Conservation (phyloP, 1,140 invertebrate species). For the Araneus ventricosus region DNA sequence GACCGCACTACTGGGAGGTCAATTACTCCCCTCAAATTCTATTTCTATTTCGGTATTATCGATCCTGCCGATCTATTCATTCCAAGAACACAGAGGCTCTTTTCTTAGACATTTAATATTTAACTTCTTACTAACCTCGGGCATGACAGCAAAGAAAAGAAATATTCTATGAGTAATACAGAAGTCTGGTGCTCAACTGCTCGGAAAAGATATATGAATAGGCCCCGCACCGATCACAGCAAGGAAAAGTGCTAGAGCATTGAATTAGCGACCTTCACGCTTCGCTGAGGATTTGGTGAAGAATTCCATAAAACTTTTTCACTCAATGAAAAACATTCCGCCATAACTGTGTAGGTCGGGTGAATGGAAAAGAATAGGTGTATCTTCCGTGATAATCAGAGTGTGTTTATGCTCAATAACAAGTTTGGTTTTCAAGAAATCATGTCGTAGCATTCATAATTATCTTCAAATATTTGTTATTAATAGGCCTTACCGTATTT, state of each 20-base stretch:
- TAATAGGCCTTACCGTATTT: too few species aligned
- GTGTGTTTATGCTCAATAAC: neutral
- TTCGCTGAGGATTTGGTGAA: neutral
- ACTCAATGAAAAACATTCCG: neutral
- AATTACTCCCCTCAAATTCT: constrained; percentile 42
- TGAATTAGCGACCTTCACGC: constrained; percentile 30
- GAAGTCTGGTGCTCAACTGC: neutral
- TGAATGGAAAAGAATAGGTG: neutral
- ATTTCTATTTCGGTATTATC: constrained; percentile 42
- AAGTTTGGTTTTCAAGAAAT: neutral
- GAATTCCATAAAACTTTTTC: constrained; percentile 17
- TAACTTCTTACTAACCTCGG: constrained; percentile 40
- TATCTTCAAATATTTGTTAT: too few species aligned
- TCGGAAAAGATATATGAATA: constrained; percentile 48
- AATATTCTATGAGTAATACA: neutral
- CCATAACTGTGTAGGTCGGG: neutral
- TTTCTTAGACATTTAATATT: constrained; percentile 40
- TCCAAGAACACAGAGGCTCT: constrained; percentile 7
- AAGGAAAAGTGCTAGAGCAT: constrained; percentile 32
- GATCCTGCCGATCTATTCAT: constrained; percentile 1
- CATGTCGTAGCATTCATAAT: too few species aligned
- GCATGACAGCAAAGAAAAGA: neutral
- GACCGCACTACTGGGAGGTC: neutral
- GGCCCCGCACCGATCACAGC: neutral
- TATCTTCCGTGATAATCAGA: neutral